Percentiles rank a stretch among this genome's conserved stretches.
Conservation (phyloP, 2,113 vertebrate species). For the Columba janthina region DNA sequence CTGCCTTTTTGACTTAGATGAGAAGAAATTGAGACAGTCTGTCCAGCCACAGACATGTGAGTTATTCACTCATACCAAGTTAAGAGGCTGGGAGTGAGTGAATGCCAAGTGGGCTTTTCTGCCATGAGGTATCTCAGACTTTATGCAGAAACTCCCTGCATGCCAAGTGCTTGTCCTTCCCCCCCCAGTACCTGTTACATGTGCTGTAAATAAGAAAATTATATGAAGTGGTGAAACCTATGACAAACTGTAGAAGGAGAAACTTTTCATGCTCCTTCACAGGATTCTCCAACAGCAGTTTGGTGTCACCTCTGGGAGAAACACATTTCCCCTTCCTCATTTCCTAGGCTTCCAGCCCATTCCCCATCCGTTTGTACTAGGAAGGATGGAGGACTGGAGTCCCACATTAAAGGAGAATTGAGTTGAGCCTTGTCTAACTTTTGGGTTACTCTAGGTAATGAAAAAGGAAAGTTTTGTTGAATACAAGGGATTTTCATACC, state of each 20-base stretch:
- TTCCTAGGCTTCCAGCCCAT: not conserved
- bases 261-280: not conserved
- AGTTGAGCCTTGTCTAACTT: not conserved
- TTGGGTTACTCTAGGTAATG: not conserved
- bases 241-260: not conserved
- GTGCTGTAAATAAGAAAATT: not conserved
- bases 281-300: not conserved
- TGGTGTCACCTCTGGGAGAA: not conserved
- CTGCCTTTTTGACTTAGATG: not conserved
- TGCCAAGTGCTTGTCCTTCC: not conserved
- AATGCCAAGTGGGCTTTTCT: not conserved
- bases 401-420: not conserved
- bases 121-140: not conserved
- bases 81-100: not conserved
- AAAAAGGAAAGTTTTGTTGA: not conserved
- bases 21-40: not conserved
- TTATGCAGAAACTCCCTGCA: not conserved
- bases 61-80: not conserved
- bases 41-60: not conserved
- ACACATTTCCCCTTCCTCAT: not conserved
- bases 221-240: not conserved
- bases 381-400: not conserved
- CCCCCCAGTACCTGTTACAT: not conserved
- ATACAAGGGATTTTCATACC: not conserved
- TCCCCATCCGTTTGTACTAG: not conserved